Conservation (phyloP, 2,113 vertebrate species). For the Aphyosemion australe region DNA sequence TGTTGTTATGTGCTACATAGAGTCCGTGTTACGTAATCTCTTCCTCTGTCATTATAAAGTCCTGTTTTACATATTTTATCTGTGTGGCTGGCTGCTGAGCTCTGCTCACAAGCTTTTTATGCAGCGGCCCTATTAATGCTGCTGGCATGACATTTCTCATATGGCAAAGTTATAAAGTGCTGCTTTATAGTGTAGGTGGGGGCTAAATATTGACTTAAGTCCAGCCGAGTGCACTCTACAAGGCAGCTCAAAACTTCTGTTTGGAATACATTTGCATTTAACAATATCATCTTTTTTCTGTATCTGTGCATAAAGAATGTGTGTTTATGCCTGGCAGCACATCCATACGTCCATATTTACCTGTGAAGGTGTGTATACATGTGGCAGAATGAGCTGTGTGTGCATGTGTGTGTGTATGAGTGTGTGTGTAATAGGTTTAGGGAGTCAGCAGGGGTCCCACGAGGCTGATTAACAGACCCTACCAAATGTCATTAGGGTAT, state of each 20-base stretch:
- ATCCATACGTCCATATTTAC: slow-evolving; percentile 26
- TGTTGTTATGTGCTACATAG: slow-evolving; percentile 10
- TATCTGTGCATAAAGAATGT: neutral
- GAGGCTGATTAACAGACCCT: slow-evolving; percentile 73
- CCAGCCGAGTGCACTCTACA: neutral
- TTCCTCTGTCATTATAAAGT: neutral
- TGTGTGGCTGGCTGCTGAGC: neutral
- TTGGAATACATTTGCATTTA: neutral
- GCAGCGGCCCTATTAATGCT: neutral
- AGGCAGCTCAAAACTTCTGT: neutral
- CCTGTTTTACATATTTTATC: neutral
- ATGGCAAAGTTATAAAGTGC: slow-evolving; percentile 4
- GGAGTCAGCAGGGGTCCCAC: slow-evolving; percentile 51
- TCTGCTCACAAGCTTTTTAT: neutral
- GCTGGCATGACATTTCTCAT: slow-evolving; percentile 13
- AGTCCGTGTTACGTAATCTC: neutral
- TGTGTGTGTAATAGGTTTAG: slow-evolving; percentile 29
- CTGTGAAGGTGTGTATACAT: slow-evolving; percentile 7
- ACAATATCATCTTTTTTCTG: neutral
- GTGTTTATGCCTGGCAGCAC: slow-evolving; percentile 10
- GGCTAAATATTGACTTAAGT: slow-evolving; percentile 13
- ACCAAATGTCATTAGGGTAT: slow-evolving; percentile 74
- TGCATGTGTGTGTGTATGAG: neutral
- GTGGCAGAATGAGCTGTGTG: neutral
- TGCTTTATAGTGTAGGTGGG: neutral